A percentile compares a stretch with the other conserved stretches of the same genome.
Evolutionary conservation across 2,113 vertebrate genomes (phyloP).

Genomic region (Deroptyus accipitrinus): DNA sequence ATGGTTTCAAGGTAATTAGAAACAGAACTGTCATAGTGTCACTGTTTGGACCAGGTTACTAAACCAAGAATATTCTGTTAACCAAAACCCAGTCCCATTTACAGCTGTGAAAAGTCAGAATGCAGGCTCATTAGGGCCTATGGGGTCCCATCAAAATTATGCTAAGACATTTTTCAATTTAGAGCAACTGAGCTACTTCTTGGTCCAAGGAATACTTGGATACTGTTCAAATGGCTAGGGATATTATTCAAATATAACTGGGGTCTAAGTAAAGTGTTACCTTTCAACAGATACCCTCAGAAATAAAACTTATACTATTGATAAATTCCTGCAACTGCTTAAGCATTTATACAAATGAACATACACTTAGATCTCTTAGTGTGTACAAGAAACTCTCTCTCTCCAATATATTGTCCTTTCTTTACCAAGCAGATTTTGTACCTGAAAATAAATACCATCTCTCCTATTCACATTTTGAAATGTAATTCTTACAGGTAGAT

Average conservation of each 20-base stretch:
- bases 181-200: neutral
- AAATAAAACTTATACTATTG: neutral
- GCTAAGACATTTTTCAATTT: neutral
- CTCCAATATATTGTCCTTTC: neutral
- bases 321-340: neutral
- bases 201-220: neutral
- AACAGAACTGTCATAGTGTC: neutral
- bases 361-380: neutral
- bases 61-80: neutral
- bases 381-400: rapidly evolving
- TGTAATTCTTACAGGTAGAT: neutral
- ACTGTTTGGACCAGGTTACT: neutral
- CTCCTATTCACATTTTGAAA: neutral
- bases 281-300: neutral
- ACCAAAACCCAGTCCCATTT: neutral
- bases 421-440: neutral
- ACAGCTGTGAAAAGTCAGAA: neutral
- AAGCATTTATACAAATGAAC: neutral
- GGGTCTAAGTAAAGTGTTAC: neutral
- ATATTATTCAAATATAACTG: neutral
- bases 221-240: neutral
- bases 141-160: neutral
- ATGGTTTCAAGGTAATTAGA: neutral
- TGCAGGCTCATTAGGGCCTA: neutral
- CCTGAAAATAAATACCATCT: neutral